Evolutionary conservation across 2,113 vertebrate species (phyloP), one percentile per base, ranked within the genome.

Genomic region (Dryoscopus gambensis): DNA sequence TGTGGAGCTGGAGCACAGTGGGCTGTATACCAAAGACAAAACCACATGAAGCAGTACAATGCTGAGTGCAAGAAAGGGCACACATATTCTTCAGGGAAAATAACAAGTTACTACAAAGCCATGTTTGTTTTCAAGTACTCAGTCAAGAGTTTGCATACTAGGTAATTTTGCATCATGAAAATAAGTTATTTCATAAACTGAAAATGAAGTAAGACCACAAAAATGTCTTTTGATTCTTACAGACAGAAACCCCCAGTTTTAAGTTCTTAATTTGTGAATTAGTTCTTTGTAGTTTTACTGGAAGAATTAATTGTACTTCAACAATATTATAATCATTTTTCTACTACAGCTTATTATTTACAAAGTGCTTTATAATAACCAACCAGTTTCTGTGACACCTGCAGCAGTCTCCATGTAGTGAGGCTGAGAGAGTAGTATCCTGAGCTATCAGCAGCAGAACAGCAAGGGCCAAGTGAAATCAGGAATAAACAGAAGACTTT

Each of bases 1-100:
- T 81, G 86, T 47, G 56, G 89, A 90, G 68, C 89, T 90, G 62
- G 31, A 81, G 89, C 79, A 90, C 88, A 84, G 89, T 55, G 76
- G 59, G 91, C 49, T 89, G 65, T 87, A 84, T 13, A 84, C 64
- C 71, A 70, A 81, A 95, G 89, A 91, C 89, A 97, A 96, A 95
- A 95, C 73, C 95, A 95, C 93, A 95, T 59, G 76, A 95, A 92
- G 89, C 67, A 52, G 35, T n/a, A 86, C 73, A 93, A 78, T 35
- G 37, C 39, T 3, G 5, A 93, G 42, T 75, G 69, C 60, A 47
- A 89, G 69, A 77, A 93, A 92, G 93, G 77, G 77, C 91, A 92
- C 30, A 40, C 23, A 13, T 13, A 86, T 53, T 94, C 86, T 95
- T 83, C 77, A 70, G 69, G 69, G 86, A 90, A 95, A 95, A 95